Percentiles rank a stretch among this genome's conserved stretches.
Evolutionary conservation across 2,113 vertebrate genomes (phyloP).

Genomic region (Centropus bengalensis): DNA sequence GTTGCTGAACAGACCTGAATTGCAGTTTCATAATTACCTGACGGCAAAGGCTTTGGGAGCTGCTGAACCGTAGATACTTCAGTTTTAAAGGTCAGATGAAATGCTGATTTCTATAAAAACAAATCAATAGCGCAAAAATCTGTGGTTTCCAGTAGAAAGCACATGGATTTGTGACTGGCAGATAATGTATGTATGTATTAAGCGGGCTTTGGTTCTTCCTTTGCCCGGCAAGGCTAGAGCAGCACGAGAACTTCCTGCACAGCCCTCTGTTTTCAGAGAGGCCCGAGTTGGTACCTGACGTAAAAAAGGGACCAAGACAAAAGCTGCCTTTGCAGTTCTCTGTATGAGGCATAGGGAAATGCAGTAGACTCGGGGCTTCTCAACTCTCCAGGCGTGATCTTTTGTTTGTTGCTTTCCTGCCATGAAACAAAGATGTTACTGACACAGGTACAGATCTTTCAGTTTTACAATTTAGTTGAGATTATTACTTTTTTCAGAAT

Average conservation of each 20-base stretch:
- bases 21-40: slow-evolving; percentile 31
- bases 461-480: background rate
- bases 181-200: background rate
- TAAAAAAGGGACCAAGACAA: background rate
- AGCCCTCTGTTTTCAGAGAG: background rate
- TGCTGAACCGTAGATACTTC: slow-evolving; percentile 64
- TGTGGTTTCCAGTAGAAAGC: background rate
- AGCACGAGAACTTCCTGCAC: rapidly evolving
- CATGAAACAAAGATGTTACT: background rate
- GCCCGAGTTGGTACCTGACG: rapidly evolving
- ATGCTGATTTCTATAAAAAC: slow-evolving; percentile 69
- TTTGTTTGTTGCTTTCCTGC: background rate
- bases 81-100: slow-evolving; percentile 69
- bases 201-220: background rate
- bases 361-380: background rate
- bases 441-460: background rate
- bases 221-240: background rate
- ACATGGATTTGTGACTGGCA: background rate
- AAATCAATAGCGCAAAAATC: slow-evolving; percentile 42
- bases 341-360: background rate
- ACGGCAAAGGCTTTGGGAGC: slow-evolving; percentile 57
- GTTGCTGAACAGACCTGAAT: slow-evolving; percentile 35
- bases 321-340: background rate
- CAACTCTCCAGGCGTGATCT: background rate
- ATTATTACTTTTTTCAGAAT: background rate